Evolutionary conservation across 2,113 vertebrate genomes (phyloP).

Genomic region (Gallinago jamesoni): DNA sequence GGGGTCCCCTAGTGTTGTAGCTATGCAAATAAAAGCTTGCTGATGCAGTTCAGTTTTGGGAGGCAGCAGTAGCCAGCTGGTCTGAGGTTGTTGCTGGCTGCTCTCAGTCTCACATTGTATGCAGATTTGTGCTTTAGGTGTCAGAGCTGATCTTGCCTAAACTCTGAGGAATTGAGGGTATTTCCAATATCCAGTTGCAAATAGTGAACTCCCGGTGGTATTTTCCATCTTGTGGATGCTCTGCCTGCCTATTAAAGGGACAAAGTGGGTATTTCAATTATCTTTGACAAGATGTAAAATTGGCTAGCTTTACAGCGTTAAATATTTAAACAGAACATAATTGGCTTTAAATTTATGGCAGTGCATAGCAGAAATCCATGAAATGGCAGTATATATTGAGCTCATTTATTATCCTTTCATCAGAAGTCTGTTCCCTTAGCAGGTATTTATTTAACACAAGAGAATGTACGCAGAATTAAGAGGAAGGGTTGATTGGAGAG

Average conservation of each 20-base stretch:
- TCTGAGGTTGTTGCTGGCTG: background rate
- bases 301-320: slow-evolving; percentile 35
- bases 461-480: background rate
- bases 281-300: slow-evolving; percentile 54
- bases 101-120: background rate
- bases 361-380: slow-evolving; percentile 7
- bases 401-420: slow-evolving; percentile 41
- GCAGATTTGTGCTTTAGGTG: background rate
- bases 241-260: slow-evolving; percentile 1
- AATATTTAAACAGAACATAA: slow-evolving; percentile 63
- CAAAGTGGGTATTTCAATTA: slow-evolving; percentile 32
- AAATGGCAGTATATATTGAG: slow-evolving; percentile 22
- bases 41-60: background rate
- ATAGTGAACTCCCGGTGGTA: background rate
- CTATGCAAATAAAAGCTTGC: slow-evolving; percentile 10
- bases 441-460: slow-evolving; percentile 39
- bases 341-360: slow-evolving; percentile 48
- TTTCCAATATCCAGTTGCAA: background rate
- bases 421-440: slow-evolving; percentile 13
- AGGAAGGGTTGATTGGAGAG: background rate
- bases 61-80: background rate
- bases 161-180: background rate
- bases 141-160: background rate
- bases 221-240: background rate
- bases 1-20: slow-evolving; percentile 52